These are phyloP conservation scores for Conchocele bisecta DNA, from an alignment of 2,888 invertebrate genomes.

Conservation along the genomic window DNA sequence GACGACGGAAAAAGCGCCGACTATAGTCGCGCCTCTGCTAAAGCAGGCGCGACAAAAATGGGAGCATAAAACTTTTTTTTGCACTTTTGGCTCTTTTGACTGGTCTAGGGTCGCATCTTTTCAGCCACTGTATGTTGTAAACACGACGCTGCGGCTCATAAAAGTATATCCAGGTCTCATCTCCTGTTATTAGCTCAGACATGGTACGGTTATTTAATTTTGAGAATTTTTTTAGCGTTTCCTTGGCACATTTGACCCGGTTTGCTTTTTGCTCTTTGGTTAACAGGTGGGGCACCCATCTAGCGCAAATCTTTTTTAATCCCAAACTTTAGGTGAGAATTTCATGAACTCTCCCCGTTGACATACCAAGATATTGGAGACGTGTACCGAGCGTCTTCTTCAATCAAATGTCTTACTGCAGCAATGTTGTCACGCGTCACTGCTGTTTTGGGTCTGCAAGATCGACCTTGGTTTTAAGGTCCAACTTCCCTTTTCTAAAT, in stretches of 20 bases:
- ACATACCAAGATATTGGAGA: no score
- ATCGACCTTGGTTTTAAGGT: no score
- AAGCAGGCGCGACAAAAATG: no score
- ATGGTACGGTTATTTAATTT: not conserved
- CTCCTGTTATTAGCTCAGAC: slow-evolving; percentile 1
- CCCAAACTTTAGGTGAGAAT: not conserved
- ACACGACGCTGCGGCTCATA: slow-evolving; percentile 3
- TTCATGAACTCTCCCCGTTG: slow-evolving; percentile 15
- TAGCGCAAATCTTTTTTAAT: no score
- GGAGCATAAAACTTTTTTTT: no score
- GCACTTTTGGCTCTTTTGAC: not conserved
- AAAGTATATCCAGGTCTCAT: slow-evolving; percentile 3
- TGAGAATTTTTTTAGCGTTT: not conserved
- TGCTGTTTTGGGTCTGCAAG: no score
- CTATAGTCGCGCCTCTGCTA: not conserved
- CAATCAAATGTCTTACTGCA: no score
- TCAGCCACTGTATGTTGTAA: not conserved
- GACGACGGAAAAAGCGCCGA: no score
- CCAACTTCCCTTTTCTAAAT: no score
- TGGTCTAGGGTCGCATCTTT: not conserved
- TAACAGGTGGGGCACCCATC: slow-evolving; percentile 4
- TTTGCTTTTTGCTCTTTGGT: slow-evolving; percentile 11
- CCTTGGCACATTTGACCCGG: slow-evolving; percentile 1
- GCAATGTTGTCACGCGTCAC: no score
- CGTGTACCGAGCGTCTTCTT: no score